Evolutionary conservation across 2,797 vertebrate genomes (phyloP).

Genomic region (Pantherophis alleghaniensis): DNA sequence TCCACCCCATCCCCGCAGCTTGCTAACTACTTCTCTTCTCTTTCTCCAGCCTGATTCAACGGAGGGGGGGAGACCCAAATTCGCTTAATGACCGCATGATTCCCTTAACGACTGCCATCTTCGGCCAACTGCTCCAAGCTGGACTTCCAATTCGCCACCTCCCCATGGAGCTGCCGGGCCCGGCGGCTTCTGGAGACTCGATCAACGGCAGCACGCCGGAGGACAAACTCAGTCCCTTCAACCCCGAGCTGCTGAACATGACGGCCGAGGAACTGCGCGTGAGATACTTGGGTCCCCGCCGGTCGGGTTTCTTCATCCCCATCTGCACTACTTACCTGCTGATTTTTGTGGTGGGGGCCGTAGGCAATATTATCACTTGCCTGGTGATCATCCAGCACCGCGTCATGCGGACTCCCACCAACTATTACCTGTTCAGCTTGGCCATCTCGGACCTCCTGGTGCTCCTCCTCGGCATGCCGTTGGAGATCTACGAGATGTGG

Average conservation of each 20-base stretch:
- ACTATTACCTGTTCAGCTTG: slow-evolving; percentile 94
- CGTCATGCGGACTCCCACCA: slow-evolving; percentile 91
- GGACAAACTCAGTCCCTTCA: background rate
- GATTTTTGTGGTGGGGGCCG: slow-evolving; percentile 84
- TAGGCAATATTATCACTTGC: slow-evolving; percentile 89
- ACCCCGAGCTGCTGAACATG: slow-evolving; percentile 76
- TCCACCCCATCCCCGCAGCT: background rate
- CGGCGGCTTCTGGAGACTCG: slow-evolving; percentile 14
- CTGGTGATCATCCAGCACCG: slow-evolving; percentile 84
- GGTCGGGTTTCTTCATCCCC: slow-evolving; percentile 79
- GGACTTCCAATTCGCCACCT: slow-evolving; percentile 21
- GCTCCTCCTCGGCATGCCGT: slow-evolving; percentile 88
- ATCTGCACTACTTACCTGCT: slow-evolving; percentile 84
- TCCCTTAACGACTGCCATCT: no score
- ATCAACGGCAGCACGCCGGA: slow-evolving; percentile 72
- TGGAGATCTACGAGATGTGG: slow-evolving; percentile 94
- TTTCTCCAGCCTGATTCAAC: slow-evolving; percentile 10
- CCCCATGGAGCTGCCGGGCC: slow-evolving; percentile 12
- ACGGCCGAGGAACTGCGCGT: slow-evolving; percentile 78
- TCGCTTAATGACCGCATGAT: no score
- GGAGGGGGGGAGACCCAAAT: no score
- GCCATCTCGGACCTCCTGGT: slow-evolving; percentile 90
- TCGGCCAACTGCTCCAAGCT: slow-evolving; percentile 72
- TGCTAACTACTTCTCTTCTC: fast-evolving
- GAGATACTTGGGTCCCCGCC: slow-evolving; percentile 81